These are phyloP conservation scores for Ctenopoma kingsleyae DNA, from an alignment of 2,797 vertebrate genomes.

Conservation along the genomic window DNA sequence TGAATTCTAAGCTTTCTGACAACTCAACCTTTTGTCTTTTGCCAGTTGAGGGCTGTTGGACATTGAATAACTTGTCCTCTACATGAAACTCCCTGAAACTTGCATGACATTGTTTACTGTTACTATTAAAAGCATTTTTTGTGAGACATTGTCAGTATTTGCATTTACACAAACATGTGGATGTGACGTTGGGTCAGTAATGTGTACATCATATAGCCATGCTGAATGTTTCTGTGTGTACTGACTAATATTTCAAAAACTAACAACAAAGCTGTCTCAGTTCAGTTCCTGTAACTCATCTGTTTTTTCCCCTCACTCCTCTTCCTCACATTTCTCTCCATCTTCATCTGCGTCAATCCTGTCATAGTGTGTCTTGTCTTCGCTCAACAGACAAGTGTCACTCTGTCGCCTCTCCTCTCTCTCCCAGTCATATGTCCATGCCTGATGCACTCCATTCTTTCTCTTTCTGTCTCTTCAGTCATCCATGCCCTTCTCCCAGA, in stretches of 20 bases:
- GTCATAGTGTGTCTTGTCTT: conserved; percentile 26
- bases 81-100: conserved; percentile 22
- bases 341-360: conserved; percentile 25
- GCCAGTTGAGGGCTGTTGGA: conserved; percentile 13
- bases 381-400: conserved; percentile 43
- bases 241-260: conserved; percentile 27
- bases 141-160: background rate
- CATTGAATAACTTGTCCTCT: conserved; percentile 27
- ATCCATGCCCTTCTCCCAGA: conserved; percentile 36
- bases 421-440: conserved; percentile 33
- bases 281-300: conserved; percentile 23
- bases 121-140: background rate
- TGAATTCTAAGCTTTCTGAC: background rate
- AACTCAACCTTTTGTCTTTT: conserved; percentile 7
- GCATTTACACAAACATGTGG: background rate
- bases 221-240: background rate
- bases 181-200: background rate
- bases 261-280: conserved; percentile 28
- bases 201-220: background rate
- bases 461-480: conserved; percentile 53
- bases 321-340: conserved; percentile 13
- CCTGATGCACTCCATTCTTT: conserved; percentile 28
- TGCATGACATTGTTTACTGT: background rate
- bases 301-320: background rate
- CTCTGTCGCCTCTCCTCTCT: conserved; percentile 34